Evolutionary conservation across 2,113 vertebrate species (phyloP).

Genomic region (Orycteropus afer): DNA sequence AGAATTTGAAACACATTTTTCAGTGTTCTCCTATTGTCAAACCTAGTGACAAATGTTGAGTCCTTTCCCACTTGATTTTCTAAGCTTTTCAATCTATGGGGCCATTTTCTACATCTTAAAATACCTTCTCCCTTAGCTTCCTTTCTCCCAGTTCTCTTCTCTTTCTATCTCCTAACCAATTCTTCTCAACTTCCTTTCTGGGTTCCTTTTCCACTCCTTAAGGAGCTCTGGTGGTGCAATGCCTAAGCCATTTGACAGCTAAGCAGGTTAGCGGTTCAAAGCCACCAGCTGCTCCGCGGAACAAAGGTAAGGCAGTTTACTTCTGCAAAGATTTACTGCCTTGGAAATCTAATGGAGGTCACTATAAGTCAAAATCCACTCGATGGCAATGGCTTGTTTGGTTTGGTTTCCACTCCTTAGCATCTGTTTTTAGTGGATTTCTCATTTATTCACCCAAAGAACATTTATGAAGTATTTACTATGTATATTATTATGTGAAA

Average conservation of each 20-base stretch:
- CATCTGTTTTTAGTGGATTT: background rate
- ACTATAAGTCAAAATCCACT: too few species aligned
- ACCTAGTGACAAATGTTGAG: background rate
- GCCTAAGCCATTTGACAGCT: background rate
- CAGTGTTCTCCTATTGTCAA: background rate
- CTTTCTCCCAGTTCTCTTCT: background rate
- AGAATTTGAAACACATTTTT: background rate
- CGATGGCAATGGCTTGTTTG: background rate
- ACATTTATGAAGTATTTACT: background rate
- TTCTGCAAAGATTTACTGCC: too few species aligned
- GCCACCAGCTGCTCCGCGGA: too few species aligned
- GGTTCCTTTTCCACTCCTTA: background rate
- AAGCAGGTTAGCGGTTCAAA: too few species aligned
- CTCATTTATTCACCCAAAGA: background rate
- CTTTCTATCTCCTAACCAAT: background rate
- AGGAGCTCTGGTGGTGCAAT: too few species aligned
- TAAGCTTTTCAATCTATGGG: background rate
- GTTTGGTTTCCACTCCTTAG: background rate
- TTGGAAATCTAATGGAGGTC: too few species aligned
- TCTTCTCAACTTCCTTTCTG: background rate
- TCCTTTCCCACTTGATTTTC: background rate
- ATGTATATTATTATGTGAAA: background rate
- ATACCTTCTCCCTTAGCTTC: background rate
- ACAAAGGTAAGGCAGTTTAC: too few species aligned
- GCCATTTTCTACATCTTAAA: background rate